Evolutionary conservation across 1,140 invertebrate genomes (phyloP).

Genomic region (Drosophila fuyamai): DNA sequence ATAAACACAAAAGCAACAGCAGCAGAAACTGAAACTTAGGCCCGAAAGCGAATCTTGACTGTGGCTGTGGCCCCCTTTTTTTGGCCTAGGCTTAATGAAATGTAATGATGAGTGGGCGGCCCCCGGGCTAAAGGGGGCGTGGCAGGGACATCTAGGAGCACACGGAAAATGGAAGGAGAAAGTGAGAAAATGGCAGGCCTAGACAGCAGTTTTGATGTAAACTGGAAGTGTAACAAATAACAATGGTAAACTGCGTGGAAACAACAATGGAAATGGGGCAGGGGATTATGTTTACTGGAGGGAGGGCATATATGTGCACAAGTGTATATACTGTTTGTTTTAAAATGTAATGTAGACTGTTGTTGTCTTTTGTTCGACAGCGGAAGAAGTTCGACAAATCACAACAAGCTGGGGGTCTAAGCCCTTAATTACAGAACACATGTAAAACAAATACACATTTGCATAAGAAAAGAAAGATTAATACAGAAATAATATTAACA

Average conservation of each 20-base stretch:
- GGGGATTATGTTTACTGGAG: neutral
- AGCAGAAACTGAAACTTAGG: constrained; percentile 22
- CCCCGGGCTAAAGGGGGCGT: neutral
- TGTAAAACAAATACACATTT: no score
- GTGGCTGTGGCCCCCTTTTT: constrained; percentile 17
- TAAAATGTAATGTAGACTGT: constrained; percentile 3
- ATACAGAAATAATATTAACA: neutral
- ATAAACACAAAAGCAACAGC: constrained; percentile 72
- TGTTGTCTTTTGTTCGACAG: constrained; percentile 21
- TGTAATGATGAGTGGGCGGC: constrained; percentile 69
- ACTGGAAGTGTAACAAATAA: constrained; percentile 55
- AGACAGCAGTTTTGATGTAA: constrained; percentile 66
- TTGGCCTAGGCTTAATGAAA: constrained; percentile 68
- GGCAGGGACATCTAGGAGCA: constrained; percentile 10
- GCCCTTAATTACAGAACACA: constrained; percentile 9
- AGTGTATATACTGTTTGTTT: constrained; percentile 13
- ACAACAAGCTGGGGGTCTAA: constrained; percentile 3
- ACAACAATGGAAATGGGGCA: constrained; percentile 30
- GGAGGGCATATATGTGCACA: neutral
- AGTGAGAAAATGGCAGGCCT: constrained; percentile 29
- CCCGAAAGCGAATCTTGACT: constrained; percentile 23
- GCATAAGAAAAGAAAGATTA: no score
- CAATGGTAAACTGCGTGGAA: constrained; percentile 49
- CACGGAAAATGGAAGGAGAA: neutral
- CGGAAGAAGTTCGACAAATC: constrained; percentile 43